A percentile compares a stretch with the other conserved stretches of the same genome.
phyloP scores from a whole-genome alignment of 2,888 invertebrate genomes.

The Amphipoea oculea region DNA sequence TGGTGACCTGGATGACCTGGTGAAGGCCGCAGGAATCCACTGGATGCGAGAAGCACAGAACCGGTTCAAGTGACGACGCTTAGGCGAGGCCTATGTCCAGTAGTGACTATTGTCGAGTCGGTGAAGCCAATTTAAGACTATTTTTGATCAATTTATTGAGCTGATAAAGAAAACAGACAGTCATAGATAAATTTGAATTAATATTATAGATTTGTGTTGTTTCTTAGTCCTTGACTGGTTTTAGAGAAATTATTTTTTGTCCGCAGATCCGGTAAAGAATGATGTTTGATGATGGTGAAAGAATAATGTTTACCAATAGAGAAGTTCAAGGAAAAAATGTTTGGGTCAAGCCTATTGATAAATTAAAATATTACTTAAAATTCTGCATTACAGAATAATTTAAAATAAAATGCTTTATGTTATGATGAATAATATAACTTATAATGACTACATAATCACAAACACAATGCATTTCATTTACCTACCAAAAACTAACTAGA shows the following conservation, averaged over 20 bases:
- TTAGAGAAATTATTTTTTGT: background rate
- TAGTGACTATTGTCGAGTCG: background rate
- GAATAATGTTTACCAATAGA: background rate
- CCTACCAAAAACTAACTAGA: slow-evolving; percentile 3
- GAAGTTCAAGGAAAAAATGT: background rate
- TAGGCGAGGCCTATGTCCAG: too few relatives aligned
- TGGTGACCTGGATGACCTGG: too few relatives aligned
- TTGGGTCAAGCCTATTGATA: background rate
- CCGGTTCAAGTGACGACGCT: too few relatives aligned
- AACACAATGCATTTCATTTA: slow-evolving; percentile 7
- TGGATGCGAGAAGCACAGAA: too few relatives aligned
- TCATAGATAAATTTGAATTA: background rate
- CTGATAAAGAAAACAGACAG: background rate
- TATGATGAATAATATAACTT: background rate
- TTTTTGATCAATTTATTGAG: background rate
- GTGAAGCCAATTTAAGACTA: background rate
- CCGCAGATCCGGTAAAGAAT: background rate
- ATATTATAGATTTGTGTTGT: background rate
- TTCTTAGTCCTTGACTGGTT: background rate
- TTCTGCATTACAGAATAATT: background rate
- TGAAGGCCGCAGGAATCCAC: too few relatives aligned
- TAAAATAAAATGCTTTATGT: background rate
- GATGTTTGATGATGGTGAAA: background rate
- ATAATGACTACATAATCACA: background rate
- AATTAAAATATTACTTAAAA: background rate